Base-by-base conservation (phyloP, 2,113 vertebrate species). In the Apteryx owenii region DNA sequence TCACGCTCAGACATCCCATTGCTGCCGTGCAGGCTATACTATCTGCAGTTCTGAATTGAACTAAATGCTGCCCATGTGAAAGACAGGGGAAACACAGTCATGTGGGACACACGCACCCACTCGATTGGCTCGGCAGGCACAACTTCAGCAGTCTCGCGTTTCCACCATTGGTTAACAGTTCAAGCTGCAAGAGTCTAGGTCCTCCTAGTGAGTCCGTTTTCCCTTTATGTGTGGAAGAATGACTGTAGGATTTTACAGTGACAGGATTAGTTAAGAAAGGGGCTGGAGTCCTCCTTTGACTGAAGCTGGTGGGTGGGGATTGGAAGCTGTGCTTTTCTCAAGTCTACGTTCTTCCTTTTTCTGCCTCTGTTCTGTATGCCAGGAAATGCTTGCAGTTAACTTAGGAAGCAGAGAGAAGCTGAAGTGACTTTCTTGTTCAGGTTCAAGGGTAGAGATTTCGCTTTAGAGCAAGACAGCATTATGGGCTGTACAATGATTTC, bases 11-110 rank as follows among this genome's bases (percentile, higher is more conserved):
- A 97, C 98, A 98, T 98, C 98, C 98, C 98, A 97, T 93, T 88
- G 97, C 97, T 97, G 97, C 97, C 95, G 97, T 95, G 98, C 98
- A 98, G 86, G 97, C 98, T 98, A 95, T 94, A 98, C 98, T 97
- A 98, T 98, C 98, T 97, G 98, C 98, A 98, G 98, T 98, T 98
- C 98, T 98, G 98, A 98, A 98, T 98, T 98, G 98, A 98, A 98
- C 98, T 98, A 95, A 97, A 98, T 97, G 95, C 97, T 97, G 98
- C 98, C 97, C 98, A 96, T 98, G 98, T 97, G 98, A 98, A 98
- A 98, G 98, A 96, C 97, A 97, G 98, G 97, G 98, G 98, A 98
- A 97, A 97, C 40, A 96, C 62, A 89, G 98, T 99, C 99, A 99
- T 97, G 99, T 99, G 99, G 98, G 98, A 96, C 78, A 73, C 73